phyloP scores from a whole-genome alignment of 2,888 invertebrate genomes.

The Chelonus formosanus region DNA sequence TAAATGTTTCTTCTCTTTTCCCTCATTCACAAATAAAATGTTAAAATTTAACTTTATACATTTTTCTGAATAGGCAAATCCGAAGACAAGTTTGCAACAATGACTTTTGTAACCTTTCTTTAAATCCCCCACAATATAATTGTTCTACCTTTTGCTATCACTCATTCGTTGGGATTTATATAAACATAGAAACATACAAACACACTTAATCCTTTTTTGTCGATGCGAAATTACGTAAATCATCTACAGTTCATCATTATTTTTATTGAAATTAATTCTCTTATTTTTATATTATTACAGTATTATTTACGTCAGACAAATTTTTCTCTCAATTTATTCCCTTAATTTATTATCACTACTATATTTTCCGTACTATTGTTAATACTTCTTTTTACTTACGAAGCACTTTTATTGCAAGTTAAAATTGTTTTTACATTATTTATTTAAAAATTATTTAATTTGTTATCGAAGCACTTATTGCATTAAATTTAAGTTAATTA shows the following conservation, averaged over 20 bases:
- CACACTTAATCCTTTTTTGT: constrained; percentile 47
- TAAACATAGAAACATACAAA: constrained; percentile 63
- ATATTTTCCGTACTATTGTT: constrained; percentile 21
- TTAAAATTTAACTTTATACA: neutral
- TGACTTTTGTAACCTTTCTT: constrained; percentile 16
- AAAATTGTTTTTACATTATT: constrained; percentile 43
- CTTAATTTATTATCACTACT: constrained; percentile 2
- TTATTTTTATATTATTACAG: constrained; percentile 33
- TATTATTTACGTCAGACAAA: too few species aligned
- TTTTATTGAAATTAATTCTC: constrained; percentile 33
- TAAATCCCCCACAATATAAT: constrained; percentile 31
- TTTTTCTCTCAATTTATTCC: too few species aligned
- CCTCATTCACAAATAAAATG: too few species aligned
- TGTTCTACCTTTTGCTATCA: constrained; percentile 37
- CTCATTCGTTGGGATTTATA: constrained; percentile 52
- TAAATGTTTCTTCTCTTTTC: too few species aligned
- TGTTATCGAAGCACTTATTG: constrained; percentile 56
- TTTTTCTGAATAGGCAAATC: neutral
- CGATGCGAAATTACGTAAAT: constrained; percentile 15
- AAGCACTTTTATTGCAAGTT: constrained; percentile 49
- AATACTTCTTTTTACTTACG: constrained; percentile 25
- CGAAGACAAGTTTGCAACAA: too few species aligned
- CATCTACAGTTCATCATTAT: constrained; percentile 14
- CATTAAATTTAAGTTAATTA: constrained; percentile 43
- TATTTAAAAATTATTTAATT: constrained; percentile 46